Evolutionary conservation across 1,140 invertebrate species (phyloP).

Genomic region (Euschistus heros): DNA sequence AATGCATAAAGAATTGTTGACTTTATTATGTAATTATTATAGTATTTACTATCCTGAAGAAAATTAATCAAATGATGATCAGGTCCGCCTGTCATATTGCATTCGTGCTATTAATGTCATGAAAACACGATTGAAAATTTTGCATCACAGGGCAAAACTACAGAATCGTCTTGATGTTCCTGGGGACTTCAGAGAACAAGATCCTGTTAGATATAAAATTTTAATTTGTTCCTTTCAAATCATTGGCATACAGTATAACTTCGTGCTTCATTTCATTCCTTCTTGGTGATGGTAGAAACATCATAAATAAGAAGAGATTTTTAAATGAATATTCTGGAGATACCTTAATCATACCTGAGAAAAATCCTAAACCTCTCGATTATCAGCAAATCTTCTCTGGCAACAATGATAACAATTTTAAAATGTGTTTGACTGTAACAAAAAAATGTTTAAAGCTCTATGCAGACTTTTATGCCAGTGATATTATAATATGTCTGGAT

Average conservation of each 20-base stretch:
- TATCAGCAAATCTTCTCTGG: constrained; percentile 76
- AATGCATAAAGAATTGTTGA: constrained; percentile 70
- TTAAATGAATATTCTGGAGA: constrained; percentile 71
- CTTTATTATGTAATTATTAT: constrained; percentile 75
- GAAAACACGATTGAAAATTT: constrained; percentile 69
- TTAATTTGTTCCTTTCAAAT: constrained; percentile 89
- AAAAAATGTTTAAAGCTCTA: constrained; percentile 91
- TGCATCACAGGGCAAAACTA: constrained; percentile 74
- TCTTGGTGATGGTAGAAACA: constrained; percentile 58
- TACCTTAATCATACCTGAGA: constrained; percentile 62
- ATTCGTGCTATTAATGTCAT: constrained; percentile 80
- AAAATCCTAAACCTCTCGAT: constrained; percentile 78
- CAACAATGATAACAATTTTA: constrained; percentile 91
- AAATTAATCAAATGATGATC: constrained; percentile 62
- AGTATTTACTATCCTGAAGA: constrained; percentile 73
- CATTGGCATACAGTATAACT: constrained; percentile 67
- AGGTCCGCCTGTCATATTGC: constrained; percentile 72
- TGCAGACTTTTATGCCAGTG: constrained; percentile 85
- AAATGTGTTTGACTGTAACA: constrained; percentile 79
- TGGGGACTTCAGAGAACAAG: constrained; percentile 87
- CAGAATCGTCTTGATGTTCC: constrained; percentile 51
- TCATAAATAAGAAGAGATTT: constrained; percentile 83
- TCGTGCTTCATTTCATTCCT: constrained; percentile 66
- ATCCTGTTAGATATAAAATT: constrained; percentile 84
- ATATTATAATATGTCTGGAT: too few species aligned